Conservation (phyloP, 2,113 vertebrate genomes). For the Brienomyrus brachyistius region DNA sequence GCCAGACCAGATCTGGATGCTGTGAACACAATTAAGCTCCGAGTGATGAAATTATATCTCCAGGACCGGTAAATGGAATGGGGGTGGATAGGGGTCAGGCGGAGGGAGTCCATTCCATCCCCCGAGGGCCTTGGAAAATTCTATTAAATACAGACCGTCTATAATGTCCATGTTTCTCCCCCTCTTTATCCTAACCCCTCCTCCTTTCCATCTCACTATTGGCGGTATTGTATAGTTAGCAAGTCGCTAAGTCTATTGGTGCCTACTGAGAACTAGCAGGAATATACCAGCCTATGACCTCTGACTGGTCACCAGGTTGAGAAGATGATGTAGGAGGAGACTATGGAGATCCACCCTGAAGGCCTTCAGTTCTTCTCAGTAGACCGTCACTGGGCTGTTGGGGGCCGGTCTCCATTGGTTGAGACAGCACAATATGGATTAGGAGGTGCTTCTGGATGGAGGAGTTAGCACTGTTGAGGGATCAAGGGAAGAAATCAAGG, state of each 20-base stretch:
- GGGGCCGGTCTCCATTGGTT: neutral
- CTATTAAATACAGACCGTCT: conserved; percentile 18
- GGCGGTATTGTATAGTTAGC: neutral
- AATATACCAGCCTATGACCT: neutral
- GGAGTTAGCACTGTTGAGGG: neutral
- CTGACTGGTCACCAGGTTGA: neutral
- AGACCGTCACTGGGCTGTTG: neutral
- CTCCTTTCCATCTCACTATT: neutral
- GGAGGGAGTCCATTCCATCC: neutral
- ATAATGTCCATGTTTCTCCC: conserved; percentile 16
- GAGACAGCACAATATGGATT: neutral
- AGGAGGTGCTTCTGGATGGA: neutral
- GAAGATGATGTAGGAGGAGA: neutral
- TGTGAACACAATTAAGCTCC: conserved; percentile 50
- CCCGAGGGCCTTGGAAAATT: conserved; percentile 2
- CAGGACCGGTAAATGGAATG: conserved; percentile 53
- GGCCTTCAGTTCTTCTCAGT: neutral
- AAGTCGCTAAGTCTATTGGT: neutral
- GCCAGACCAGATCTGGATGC: conserved; percentile 40
- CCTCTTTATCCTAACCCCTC: neutral
- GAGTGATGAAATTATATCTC: conserved; percentile 57
- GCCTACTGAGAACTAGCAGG: neutral
- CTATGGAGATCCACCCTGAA: neutral
- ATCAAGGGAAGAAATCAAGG: neutral
- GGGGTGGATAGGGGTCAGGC: conserved; percentile 33